Conservation (phyloP, 2,888 invertebrate species). For the Synergus umbraculus region DNA sequence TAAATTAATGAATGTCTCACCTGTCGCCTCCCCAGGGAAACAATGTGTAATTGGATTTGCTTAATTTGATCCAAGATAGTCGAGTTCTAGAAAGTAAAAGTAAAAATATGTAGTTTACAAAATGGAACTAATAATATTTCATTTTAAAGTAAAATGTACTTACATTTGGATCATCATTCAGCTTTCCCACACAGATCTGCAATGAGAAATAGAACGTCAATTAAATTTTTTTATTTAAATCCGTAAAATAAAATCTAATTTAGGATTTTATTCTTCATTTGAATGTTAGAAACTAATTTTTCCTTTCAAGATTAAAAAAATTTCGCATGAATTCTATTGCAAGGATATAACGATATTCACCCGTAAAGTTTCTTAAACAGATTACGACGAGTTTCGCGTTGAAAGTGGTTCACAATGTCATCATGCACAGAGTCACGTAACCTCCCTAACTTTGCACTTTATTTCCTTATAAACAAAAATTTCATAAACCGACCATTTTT, state of each 20-base stretch:
- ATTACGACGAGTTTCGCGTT: conserved; percentile 37
- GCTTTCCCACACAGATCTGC: conserved; percentile 80
- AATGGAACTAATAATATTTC: not conserved
- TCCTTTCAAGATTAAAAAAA: not conserved
- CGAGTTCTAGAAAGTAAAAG: conserved; percentile 77
- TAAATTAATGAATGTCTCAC: conserved; percentile 75
- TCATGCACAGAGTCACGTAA: conserved; percentile 28
- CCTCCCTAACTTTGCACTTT: conserved; percentile 13
- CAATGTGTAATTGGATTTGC: conserved; percentile 81
- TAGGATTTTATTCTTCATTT: not conserved
- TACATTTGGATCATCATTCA: conserved; percentile 81
- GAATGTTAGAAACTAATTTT: conserved; percentile 7
- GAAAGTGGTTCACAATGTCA: conserved; percentile 38
- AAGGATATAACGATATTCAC: conserved; percentile 31
- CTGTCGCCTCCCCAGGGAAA: conserved; percentile 81
- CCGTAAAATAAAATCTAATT: not conserved
- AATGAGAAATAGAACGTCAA: conserved; percentile 58
- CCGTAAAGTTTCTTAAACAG: conserved; percentile 34
- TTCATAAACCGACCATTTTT: not conserved
- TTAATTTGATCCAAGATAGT: conserved; percentile 79
- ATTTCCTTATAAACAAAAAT: conserved; percentile 1
- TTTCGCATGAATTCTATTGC: conserved; percentile 4
- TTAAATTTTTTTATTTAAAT: not conserved
- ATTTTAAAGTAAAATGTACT: conserved; percentile 61
- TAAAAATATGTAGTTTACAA: not conserved